Conservation (phyloP, 2,888 invertebrate species). For the Proisotoma minuta region DNA sequence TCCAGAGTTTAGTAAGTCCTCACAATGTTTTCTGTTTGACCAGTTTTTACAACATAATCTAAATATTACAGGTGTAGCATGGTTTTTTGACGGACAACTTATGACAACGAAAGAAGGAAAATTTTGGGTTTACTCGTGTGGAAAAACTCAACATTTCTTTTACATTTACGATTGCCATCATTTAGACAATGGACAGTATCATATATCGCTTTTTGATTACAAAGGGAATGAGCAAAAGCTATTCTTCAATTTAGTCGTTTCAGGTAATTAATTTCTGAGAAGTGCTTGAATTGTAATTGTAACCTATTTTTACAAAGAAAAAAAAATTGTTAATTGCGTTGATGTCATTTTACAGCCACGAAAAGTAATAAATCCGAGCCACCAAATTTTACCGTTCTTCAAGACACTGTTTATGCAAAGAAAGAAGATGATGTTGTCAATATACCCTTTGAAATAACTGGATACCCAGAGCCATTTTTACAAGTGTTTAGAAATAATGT, state of each 20-base stretch:
- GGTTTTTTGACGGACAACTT: conserved; percentile 44
- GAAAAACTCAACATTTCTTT: conserved; percentile 39
- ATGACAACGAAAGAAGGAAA: conserved; percentile 34
- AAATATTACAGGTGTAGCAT: conserved; percentile 16
- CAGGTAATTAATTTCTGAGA: conserved; percentile 28
- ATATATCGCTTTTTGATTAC: conserved; percentile 46
- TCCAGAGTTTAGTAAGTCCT: conserved; percentile 21
- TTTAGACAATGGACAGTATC: conserved; percentile 49
- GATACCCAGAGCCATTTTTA: conserved; percentile 54
- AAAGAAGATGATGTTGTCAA: conserved; percentile 20
- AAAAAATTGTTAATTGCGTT: neutral
- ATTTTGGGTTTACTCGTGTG: conserved; percentile 32
- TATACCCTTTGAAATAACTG: conserved; percentile 50
- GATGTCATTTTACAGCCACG: conserved; percentile 21
- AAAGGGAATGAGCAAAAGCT: conserved; percentile 44
- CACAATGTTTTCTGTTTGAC: neutral
- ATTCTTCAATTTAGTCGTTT: conserved; percentile 43
- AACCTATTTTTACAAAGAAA: neutral
- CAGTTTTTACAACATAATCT: neutral
- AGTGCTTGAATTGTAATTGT: neutral
- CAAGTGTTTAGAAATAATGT: conserved; percentile 52
- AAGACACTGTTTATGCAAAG: conserved; percentile 30
- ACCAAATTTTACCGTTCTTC: conserved; percentile 40
- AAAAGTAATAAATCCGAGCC: conserved; percentile 27
- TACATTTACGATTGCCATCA: conserved; percentile 46